These are phyloP conservation scores for Bombus waltoni DNA, from an alignment of 1,140 invertebrate genomes.

Conservation along the genomic window DNA sequence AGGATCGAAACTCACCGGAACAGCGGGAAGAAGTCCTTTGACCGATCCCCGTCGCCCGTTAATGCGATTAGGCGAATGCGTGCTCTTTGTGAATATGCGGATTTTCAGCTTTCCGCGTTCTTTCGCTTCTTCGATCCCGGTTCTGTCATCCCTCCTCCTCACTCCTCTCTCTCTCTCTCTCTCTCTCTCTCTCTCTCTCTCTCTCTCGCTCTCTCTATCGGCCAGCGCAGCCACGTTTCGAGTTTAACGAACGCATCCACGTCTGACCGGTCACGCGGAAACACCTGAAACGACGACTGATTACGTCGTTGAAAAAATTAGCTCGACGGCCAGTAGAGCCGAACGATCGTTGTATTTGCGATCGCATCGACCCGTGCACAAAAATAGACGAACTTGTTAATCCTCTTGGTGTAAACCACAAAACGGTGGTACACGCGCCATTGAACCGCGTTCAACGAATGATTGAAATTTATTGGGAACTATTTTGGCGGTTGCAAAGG, in stretches of 20 bases:
- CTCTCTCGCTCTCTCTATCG: neutral
- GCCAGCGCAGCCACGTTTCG: neutral
- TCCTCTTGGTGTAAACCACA: too few relatives aligned
- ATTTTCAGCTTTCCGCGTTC: constrained; percentile 58
- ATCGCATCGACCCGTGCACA: neutral
- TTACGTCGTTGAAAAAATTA: constrained; percentile 10
- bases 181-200: too few relatives aligned
- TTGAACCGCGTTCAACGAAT: too few relatives aligned
- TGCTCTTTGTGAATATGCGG: constrained; percentile 56
- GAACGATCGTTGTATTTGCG: constrained; percentile 6
- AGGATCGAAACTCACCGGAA: neutral
- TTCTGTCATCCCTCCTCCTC: too few relatives aligned
- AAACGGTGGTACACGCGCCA: too few relatives aligned
- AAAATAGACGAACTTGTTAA: too few relatives aligned
- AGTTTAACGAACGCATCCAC: constrained; percentile 23
- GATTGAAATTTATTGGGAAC: neutral
- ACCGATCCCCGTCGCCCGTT: constrained; percentile 56
- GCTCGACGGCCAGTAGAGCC: too few relatives aligned
- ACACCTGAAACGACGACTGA: constrained; percentile 1
- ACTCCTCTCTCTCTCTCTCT: too few relatives aligned
- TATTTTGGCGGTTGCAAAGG: neutral
- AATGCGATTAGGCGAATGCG: constrained; percentile 69
- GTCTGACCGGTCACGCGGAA: constrained; percentile 1
- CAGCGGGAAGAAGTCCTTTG: constrained; percentile 47
- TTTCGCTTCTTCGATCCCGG: neutral